phyloP scores from a whole-genome alignment of 1,140 invertebrate species.

The Homarus americanus region DNA sequence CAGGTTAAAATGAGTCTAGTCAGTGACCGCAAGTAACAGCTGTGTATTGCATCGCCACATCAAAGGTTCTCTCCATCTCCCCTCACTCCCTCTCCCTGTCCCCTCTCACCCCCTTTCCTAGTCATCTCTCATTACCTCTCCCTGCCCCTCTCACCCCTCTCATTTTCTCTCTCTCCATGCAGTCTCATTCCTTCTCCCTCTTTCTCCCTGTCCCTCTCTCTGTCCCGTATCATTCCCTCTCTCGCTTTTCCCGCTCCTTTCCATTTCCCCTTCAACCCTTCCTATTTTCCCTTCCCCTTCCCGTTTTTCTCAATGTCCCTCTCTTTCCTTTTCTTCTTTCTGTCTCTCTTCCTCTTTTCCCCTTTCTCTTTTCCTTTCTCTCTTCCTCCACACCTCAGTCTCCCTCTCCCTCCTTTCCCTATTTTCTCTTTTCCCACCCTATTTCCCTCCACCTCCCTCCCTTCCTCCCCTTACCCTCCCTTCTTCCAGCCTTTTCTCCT shows the following conservation, averaged over 20 bases:
- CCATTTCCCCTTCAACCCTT: neutral
- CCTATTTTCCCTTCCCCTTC: neutral
- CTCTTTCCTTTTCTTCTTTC: neutral
- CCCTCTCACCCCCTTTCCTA: too few species aligned
- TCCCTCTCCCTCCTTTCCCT: neutral
- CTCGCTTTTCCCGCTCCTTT: neutral
- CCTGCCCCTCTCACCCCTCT: neutral
- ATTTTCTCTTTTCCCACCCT: neutral
- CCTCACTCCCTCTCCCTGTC: neutral
- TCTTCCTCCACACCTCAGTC: neutral
- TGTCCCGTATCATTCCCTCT: neutral
- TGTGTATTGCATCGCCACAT: neutral
- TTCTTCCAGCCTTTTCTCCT: neutral
- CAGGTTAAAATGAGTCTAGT: neutral
- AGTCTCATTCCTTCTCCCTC: neutral
- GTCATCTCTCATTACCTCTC: too few species aligned
- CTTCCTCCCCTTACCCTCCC: neutral
- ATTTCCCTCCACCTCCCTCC: neutral
- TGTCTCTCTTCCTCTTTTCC: neutral
- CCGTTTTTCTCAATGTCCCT: too few species aligned
- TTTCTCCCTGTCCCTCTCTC: neutral
- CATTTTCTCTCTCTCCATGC: neutral
- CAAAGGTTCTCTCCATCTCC: neutral
- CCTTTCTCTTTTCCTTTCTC: neutral
- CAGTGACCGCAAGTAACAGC: neutral